Conservation (phyloP, 2,113 vertebrate genomes). For the Nansenia antarctica region DNA sequence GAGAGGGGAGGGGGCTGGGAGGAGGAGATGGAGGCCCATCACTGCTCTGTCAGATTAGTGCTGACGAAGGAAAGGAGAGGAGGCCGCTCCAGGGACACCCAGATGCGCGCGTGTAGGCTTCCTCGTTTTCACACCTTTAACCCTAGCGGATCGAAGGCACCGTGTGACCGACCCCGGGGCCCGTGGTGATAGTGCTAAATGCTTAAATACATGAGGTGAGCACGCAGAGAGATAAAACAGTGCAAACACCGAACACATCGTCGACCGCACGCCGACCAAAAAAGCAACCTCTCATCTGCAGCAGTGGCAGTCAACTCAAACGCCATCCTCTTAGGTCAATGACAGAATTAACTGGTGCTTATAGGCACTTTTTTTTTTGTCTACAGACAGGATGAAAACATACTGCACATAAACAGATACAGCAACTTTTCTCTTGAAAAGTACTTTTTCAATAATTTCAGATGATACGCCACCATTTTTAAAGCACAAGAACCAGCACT, state of each 20-base stretch:
- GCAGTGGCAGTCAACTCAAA: neutral
- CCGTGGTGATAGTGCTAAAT: neutral
- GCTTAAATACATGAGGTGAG: slow-evolving; percentile 5
- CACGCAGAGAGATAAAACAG: neutral
- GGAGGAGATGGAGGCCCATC: too few relatives aligned
- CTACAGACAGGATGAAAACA: slow-evolving; percentile 17
- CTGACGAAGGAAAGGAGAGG: neutral
- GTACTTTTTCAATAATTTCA: neutral
- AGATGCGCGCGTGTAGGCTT: neutral
- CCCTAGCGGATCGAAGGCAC: slow-evolving; percentile 24
- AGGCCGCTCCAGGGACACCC: neutral
- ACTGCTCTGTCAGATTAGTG: neutral
- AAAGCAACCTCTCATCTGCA: neutral
- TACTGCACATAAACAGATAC: neutral
- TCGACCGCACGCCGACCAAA: neutral
- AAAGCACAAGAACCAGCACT: neutral
- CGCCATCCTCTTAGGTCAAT: neutral
- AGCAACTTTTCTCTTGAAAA: neutral
- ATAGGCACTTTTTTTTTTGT: slow-evolving; percentile 49
- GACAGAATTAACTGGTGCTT: neutral
- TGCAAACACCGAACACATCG: neutral
- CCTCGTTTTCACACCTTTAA: neutral
- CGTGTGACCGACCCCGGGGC: slow-evolving; percentile 25
- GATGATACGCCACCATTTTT: neutral
- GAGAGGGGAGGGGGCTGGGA: too few relatives aligned